A percentile compares a stretch with the other conserved stretches of the same genome.
These are phyloP conservation scores for Asbolus verrucosus DNA, from an alignment of 1,140 invertebrate species.

Conservation along the genomic window DNA sequence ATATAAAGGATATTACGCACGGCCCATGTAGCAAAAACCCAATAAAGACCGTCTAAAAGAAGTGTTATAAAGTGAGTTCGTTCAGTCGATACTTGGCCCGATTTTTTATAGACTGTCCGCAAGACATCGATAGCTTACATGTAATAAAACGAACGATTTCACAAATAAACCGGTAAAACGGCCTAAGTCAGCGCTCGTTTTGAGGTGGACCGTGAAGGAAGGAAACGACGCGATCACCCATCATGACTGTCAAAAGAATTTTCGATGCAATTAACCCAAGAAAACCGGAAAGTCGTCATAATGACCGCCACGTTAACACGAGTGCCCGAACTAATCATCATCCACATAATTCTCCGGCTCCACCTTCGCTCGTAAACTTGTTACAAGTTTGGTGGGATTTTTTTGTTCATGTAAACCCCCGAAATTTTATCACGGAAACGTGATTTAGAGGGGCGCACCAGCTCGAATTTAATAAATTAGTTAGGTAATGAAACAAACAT, in stretches of 20 bases:
- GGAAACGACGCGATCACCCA: slow-evolving; percentile 3
- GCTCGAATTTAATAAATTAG: too few species aligned
- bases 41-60: slow-evolving; percentile 41
- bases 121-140: slow-evolving; percentile 40
- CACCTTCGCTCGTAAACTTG: too few species aligned
- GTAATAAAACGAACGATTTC: slow-evolving; percentile 39
- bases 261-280: too few species aligned
- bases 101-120: slow-evolving; percentile 43
- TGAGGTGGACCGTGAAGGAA: not conserved
- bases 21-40: slow-evolving; percentile 41
- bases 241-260: slow-evolving; percentile 19
- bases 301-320: too few species aligned
- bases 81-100: slow-evolving; percentile 22
- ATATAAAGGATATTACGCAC: slow-evolving; percentile 38
- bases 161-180: slow-evolving; percentile 34
- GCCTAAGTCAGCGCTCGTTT: slow-evolving; percentile 12
- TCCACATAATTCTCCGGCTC: too few species aligned
- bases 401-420: too few species aligned
- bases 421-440: too few species aligned
- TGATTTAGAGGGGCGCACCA: too few species aligned
- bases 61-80: slow-evolving; percentile 40
- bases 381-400: too few species aligned
- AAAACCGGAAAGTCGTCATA: too few species aligned
- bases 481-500: too few species aligned
- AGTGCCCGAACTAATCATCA: too few species aligned